Evolutionary conservation across 2,888 invertebrate species (phyloP).

Genomic region (Luffia ferchaultella): DNA sequence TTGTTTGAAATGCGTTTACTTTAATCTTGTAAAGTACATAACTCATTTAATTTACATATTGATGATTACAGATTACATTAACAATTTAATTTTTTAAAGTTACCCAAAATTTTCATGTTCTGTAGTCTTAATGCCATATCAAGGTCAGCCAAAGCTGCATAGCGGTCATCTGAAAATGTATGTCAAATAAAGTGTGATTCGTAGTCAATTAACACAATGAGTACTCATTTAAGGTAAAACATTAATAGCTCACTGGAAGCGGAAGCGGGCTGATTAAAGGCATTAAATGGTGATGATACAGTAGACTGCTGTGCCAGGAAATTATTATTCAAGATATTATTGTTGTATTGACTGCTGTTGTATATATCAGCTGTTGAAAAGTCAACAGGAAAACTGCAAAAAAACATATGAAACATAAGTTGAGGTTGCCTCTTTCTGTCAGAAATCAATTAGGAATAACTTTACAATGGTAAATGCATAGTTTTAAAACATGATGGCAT

Average conservation of each 20-base stretch:
- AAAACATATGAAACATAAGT: background rate
- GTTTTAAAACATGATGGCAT: too few relatives aligned
- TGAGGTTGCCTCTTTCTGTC: background rate
- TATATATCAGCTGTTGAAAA: slow-evolving; percentile 77
- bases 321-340: slow-evolving; percentile 39
- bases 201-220: slow-evolving; percentile 6
- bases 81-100: too few relatives aligned
- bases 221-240: slow-evolving; percentile 25
- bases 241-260: slow-evolving; percentile 21
- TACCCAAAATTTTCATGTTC: slow-evolving; percentile 56
- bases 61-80: too few relatives aligned
- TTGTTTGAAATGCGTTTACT: too few relatives aligned
- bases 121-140: slow-evolving; percentile 77
- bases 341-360: slow-evolving; percentile 62
- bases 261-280: slow-evolving; percentile 30
- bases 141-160: slow-evolving; percentile 94
- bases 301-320: slow-evolving; percentile 49
- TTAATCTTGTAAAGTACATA: too few relatives aligned
- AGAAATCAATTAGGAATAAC: too few relatives aligned
- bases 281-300: slow-evolving; percentile 33
- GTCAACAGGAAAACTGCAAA: slow-evolving; percentile 76
- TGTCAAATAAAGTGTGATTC: slow-evolving; percentile 18
- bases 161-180: slow-evolving; percentile 79
- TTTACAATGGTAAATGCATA: too few relatives aligned
- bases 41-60: too few relatives aligned